Evolutionary conservation across 2,113 vertebrate species (phyloP).

Genomic region (Eubucco bourcierii): DNA sequence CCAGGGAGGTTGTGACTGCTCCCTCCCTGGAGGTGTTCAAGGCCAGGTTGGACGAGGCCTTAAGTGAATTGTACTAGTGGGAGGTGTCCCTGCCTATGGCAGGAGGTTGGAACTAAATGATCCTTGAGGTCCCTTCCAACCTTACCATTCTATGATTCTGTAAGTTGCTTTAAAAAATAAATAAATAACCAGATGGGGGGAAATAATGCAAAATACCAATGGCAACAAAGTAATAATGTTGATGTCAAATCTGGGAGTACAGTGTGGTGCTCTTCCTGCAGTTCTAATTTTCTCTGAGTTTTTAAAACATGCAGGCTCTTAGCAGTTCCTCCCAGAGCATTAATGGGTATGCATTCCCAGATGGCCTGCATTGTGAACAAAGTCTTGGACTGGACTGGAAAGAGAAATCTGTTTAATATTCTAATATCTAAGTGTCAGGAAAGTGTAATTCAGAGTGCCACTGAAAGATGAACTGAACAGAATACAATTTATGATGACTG

Average conservation of each 20-base stretch:
- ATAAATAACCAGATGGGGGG: neutral
- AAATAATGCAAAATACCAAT: neutral
- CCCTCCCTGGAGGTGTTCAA: too few relatives aligned
- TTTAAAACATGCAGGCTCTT: conserved; percentile 40
- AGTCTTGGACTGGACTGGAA: conserved; percentile 9
- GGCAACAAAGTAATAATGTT: neutral
- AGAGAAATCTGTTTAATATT: conserved; percentile 56
- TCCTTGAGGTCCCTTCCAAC: too few relatives aligned
- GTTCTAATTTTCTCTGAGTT: conserved; percentile 41
- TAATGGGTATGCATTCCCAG: conserved; percentile 1
- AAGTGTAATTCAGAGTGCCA: conserved; percentile 47
- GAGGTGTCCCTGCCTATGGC: too few relatives aligned
- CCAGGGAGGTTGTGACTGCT: too few relatives aligned
- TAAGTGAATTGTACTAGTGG: too few relatives aligned
- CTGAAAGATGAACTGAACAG: conserved; percentile 14
- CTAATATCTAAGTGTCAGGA: conserved; percentile 27
- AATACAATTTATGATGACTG: conserved; percentile 19
- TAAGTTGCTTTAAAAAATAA: neutral
- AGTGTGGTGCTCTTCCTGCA: neutral
- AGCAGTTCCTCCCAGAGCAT: conserved; percentile 9
- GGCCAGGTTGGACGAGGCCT: too few relatives aligned
- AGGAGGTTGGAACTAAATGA: too few relatives aligned
- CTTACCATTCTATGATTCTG: too few relatives aligned
- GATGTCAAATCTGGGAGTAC: neutral
- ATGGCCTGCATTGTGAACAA: neutral